Evolutionary conservation across 2,797 vertebrate genomes (phyloP), one percentile per base, ranked within the genome.

Genomic region (Danio kyathit): DNA sequence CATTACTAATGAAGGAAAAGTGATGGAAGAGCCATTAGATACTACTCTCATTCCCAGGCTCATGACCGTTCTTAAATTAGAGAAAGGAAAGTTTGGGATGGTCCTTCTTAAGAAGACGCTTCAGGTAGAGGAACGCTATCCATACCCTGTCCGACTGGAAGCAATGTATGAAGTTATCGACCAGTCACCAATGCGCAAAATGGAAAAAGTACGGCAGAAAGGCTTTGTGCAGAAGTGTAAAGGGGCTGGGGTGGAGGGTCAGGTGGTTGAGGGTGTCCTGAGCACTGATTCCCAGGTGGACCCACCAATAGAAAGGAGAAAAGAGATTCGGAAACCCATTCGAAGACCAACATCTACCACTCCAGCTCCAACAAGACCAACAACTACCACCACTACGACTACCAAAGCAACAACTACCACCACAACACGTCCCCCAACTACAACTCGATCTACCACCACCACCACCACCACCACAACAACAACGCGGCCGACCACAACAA

Each of bases 11-110:
- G 95, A 97, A 89, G 98, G 98, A 69, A 97, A 95, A 86, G 93
- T 99, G 72, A 87, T 97, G 88, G 97, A 99, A 90, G 96, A 97
- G 90, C 91, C 95, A 0, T 90, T 99, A 86, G 96, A 98, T 86
- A 95, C 94, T 0, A 85, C 89, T 0, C 93, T 99, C 61, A 93
- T 99, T 82, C 97, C 97, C 11, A 95, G 97, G 86, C 94, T 99
- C 75, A 97, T 98, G 95, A 96, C 91, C 88, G 95, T 98, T 87
- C 91, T 99, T 82, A 98, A 99, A 83, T 87, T 99, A 84, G 98
- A 99, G 91, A 97, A 96, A 89, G 98, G 98, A 81, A 99, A 99
- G 88, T 99, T 99, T 71, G 95, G 96, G 56, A 99, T 99, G 98
- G 96, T 97, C 87, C 92, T 99, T 41, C 86, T 99, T 88, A 97